Base-by-base conservation (phyloP, 53 echinoderm and acorn worm species). In the Patiria pectinifera region DNA sequence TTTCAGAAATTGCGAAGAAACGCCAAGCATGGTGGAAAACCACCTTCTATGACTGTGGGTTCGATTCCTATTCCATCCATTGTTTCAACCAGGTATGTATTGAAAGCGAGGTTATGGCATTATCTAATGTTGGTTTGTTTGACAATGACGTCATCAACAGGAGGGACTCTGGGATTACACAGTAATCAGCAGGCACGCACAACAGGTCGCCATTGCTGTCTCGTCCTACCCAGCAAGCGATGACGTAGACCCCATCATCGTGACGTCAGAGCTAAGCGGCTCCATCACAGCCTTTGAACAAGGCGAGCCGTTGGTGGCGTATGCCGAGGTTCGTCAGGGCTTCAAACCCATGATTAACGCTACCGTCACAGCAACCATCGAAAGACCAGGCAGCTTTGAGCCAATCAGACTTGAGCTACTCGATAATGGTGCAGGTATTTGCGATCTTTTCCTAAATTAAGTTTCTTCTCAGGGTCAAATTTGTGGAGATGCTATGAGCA, bases 251-350 rank as follows among this genome's bases (percentile, higher is more conserved):
- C 96, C 96, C 48, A 96, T 96, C 44, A 45, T 91, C 11, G 95
- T 96, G 48, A 91, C 93, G 61, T 91, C 96, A 26, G 82, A 93
- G 62, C 82, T 96, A 6, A 96, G 95, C 72, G 93, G 91, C 61
- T 86, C 94, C 16, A 87, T 80, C 78, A 79, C 93, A 18, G 76
- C 84, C 58, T 72, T 91, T 23, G 18, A 47, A 2, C 80, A 74
- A 12, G 94, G 94, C 23, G 94, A 94, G 47, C 72, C 61, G 11
- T 48, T 95, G 83, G 84, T 62, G 7, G 94, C 89, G 15, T 94
- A 87, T 46, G 94, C 95, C 23, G 94, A 95, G 84, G 86, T 95
- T 21, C 84, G 95, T 2, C 94, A 94, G 26, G 95, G 95, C 24
- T 95, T 89, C 91, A 89, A 46, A 15, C 94, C 95, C 46, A 89